A percentile compares a stretch with the other conserved stretches of the same genome.
These are phyloP conservation scores for Ceratoteleas bidentatus DNA, from an alignment of 1,140 invertebrate species.

Conservation along the genomic window DNA sequence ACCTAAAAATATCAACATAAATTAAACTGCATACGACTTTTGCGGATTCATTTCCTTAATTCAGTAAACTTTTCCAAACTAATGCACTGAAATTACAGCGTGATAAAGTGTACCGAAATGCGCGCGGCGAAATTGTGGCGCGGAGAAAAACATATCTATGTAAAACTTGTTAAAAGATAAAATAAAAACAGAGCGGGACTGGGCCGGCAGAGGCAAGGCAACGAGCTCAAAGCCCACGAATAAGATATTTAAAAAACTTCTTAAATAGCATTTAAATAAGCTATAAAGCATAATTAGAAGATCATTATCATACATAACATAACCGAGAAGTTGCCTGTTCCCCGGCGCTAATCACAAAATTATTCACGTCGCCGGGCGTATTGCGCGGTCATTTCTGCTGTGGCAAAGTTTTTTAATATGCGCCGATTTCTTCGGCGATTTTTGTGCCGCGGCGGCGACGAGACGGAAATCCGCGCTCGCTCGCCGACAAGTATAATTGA, in stretches of 20 bases:
- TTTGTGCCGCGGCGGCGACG: constrained; percentile 28
- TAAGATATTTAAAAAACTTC: constrained; percentile 51
- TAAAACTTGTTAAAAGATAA: constrained; percentile 56
- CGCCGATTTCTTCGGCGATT: constrained; percentile 40
- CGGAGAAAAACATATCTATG: constrained; percentile 42
- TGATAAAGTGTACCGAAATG: constrained; percentile 53
- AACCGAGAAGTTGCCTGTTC: constrained; percentile 35
- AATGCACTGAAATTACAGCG: constrained; percentile 47
- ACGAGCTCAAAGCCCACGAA: constrained; percentile 29
- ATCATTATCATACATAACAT: constrained; percentile 56
- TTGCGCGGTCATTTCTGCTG: constrained; percentile 41
- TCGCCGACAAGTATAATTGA: constrained; percentile 40
- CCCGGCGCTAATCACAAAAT: constrained; percentile 49
- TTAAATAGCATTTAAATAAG: constrained; percentile 60
- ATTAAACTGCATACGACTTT: constrained; percentile 41
- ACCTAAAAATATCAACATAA: constrained; percentile 57
- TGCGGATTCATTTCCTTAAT: constrained; percentile 54
- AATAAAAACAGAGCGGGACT: constrained; percentile 4
- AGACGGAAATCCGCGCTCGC: constrained; percentile 41
- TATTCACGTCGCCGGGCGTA: constrained; percentile 36
- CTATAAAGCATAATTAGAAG: constrained; percentile 61
- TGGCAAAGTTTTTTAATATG: constrained; percentile 51
- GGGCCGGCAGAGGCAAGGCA: background rate
- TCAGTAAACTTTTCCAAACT: constrained; percentile 53
- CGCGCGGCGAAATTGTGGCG: constrained; percentile 34